Percentiles rank a stretch among this genome's conserved stretches.
Conservation (phyloP, 2,113 vertebrate genomes). For the Cisticola juncidis region DNA sequence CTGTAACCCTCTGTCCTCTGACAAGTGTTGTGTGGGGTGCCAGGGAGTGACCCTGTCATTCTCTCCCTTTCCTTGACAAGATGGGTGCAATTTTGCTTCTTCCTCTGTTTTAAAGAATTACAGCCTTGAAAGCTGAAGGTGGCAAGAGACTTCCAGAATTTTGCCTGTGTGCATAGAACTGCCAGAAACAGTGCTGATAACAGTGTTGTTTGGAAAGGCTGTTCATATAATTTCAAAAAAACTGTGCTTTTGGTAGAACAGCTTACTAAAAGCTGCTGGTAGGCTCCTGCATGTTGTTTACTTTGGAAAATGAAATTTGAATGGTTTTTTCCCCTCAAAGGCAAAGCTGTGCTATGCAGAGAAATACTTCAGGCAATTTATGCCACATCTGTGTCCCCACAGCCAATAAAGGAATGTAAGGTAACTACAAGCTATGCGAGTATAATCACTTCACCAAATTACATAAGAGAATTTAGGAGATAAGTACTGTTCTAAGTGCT, state of each 20-base stretch:
- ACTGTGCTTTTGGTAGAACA: neutral
- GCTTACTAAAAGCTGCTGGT: neutral
- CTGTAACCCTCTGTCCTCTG: neutral
- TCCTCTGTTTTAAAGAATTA: neutral
- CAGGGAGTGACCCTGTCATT: neutral
- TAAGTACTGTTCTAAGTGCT: neutral
- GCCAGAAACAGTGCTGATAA: neutral
- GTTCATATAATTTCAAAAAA: neutral
- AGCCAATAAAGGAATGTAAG: neutral
- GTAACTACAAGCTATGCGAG: neutral
- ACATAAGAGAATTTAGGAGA: neutral
- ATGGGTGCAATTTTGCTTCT: neutral
- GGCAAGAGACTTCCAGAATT: neutral
- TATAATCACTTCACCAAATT: neutral
- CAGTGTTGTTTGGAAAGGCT: neutral
- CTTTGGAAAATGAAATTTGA: neutral
- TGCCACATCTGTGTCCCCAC: neutral
- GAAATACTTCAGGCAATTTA: neutral
- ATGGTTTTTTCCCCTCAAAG: neutral
- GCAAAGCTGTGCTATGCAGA: neutral
- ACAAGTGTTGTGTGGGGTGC: fast-evolving
- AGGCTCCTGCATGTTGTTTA: neutral
- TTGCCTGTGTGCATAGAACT: neutral
- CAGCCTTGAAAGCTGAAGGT: neutral
- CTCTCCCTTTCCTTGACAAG: neutral